phyloP scores from a whole-genome alignment of 2,888 invertebrate genomes.

The Tridacna crocea region DNA sequence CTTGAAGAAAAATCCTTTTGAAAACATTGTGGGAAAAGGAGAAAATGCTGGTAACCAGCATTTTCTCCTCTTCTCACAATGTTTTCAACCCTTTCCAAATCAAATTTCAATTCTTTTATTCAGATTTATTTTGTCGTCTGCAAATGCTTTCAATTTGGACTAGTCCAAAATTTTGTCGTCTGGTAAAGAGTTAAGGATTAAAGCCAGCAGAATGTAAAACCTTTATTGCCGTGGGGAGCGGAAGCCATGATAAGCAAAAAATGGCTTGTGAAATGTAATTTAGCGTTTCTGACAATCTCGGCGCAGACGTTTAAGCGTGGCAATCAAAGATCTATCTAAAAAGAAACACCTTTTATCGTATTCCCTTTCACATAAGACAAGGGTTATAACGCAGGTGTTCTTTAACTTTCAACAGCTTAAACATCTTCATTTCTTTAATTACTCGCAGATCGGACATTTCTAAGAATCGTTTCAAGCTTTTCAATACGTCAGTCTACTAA shows the following conservation, averaged over 20 bases:
- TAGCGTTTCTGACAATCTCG: conserved; percentile 16
- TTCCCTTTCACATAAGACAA: conserved; percentile 19
- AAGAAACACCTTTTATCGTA: conserved; percentile 24
- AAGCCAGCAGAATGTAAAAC: neutral
- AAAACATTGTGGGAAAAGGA: neutral
- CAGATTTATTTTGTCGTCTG: too few species aligned
- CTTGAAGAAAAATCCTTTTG: too few species aligned
- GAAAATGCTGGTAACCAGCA: neutral
- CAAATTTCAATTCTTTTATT: too few species aligned
- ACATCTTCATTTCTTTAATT: conserved; percentile 30
- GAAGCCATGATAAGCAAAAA: conserved; percentile 4
- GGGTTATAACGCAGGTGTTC: conserved; percentile 27
- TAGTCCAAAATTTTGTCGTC: neutral
- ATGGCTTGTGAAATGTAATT: conserved; percentile 12
- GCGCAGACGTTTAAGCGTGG: conserved; percentile 13
- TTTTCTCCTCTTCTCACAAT: too few species aligned
- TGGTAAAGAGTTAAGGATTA: neutral
- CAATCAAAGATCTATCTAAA: conserved; percentile 4
- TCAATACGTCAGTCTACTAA: neutral
- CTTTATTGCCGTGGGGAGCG: conserved; percentile 18
- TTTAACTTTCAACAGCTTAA: conserved; percentile 25
- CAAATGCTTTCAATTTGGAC: too few species aligned
- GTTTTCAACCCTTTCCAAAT: too few species aligned
- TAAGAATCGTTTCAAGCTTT: conserved; percentile 24
- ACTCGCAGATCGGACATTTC: conserved; percentile 28